Evolutionary conservation across 2,888 invertebrate species (phyloP), one percentile per base, ranked within the genome.

Genomic region (Lasioglossum figueresi): DNA sequence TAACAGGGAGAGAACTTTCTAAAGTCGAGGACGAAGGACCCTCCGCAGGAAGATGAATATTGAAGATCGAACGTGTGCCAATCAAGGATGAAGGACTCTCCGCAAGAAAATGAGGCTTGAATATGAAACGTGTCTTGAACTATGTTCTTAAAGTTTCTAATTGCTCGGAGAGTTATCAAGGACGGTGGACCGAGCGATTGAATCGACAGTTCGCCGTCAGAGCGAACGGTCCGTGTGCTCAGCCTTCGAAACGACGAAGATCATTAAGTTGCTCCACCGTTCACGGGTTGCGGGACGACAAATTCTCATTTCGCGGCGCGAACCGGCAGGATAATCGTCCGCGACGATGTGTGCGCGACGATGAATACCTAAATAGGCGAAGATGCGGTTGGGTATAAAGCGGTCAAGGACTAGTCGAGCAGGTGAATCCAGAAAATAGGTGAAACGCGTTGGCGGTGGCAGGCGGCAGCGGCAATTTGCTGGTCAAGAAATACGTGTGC

Each of bases 371-470:
- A 88, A 90, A 90, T 84, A 83, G 63, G 31, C 27, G 83, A 86
- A 88, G 90, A 90, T 86, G 81, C 79, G 63, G 66, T 76, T 85
- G 89, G 84, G 80, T 88, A 84, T 85, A 90, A 90, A 89, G 86
- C 88, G 91, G 89, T 90, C 90, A 90, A 89, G 91, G 88, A 86
- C 90, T 85, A 77, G 81, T 82, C 81, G 86, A 80, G 34, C 87
- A 87, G 84, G 90, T 87, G 87, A 91, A 84, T 78, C 83, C 84
- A 87, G 86, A 85, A 90, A 89, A 90, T 88, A 88, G 85, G 82
- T 80, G 85, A 78, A 87, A 90, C 79, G 70, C 76, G 80, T 83
- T 80, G 43, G 59, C 82, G 80, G n/a, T 23, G 23, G 16, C 52
- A 52, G 52, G 23, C 16, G 68, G 68, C 23, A 23, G 72, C 59